Base-by-base conservation (phyloP, 2,113 vertebrate species). In the Saccopteryx bilineata region DNA sequence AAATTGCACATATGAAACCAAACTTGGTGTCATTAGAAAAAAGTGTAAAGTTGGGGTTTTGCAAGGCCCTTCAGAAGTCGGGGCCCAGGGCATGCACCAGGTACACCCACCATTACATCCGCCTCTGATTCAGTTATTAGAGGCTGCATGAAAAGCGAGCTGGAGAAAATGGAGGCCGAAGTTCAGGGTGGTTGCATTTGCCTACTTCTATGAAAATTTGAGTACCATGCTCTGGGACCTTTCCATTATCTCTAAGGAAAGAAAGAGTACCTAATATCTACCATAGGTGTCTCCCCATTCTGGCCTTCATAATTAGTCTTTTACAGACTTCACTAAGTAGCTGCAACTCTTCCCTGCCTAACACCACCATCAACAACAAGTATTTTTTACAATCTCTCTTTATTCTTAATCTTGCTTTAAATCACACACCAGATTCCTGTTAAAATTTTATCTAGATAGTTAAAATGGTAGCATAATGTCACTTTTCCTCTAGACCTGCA, bases 211-310 rank as follows among this genome's bases (percentile, higher is more conserved):
- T 72, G 21, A 48, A 81, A 66, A 58, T 72, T 7, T 82, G 33
- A 80, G 28, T 82, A 11, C 15, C 26, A 76, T 87, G 17, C 39
- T 75, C 72, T 89, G 26, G 19, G 21, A 86, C 17, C 21, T 68
- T 84, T 68, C 60, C 80, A 74, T 68, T 68, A 78, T 46, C n/a
- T 76, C 50, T 87, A 79, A 80, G 66, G 31, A 93, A 82, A 78
- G 31, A 90, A 92, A 82, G 12, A 7, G 5, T 71, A 9, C 3
- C 56, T 83, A 82, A 4, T 69, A 39, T n/a, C 66, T 58, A 39
- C 39, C 39, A 39, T 39, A 33, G 21, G 31, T 86, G 17, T 89
- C 65, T 31, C 39, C 54, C 68, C 28, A 26, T 12, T 66, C 56
- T 69, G 54, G 24, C 39, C 18, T 71, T 14, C 48, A 18, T 68